These are phyloP conservation scores for Corvus cornix DNA, from an alignment of 2,113 vertebrate species.

Conservation along the genomic window DNA sequence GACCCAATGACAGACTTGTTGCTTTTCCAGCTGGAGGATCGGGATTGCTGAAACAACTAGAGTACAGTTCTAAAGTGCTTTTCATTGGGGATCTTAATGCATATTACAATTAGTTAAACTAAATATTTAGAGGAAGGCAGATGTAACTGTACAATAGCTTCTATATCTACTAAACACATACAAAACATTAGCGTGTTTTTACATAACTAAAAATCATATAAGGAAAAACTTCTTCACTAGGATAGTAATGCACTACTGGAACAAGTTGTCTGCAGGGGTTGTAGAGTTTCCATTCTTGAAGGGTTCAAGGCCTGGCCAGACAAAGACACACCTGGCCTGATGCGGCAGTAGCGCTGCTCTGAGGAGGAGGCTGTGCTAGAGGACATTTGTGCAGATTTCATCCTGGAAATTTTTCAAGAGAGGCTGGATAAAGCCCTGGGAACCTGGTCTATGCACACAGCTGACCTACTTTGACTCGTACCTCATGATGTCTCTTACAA, in stretches of 20 bases:
- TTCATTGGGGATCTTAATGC: background rate
- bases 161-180: background rate
- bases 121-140: background rate
- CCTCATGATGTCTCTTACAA: background rate
- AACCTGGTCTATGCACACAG: background rate
- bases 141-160: background rate
- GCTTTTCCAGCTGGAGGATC: background rate
- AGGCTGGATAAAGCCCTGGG: background rate
- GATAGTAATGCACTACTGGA: background rate
- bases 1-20: background rate
- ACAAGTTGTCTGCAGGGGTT: background rate
- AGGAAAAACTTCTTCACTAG: background rate
- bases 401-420: background rate
- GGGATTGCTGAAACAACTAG: background rate
- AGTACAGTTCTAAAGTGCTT: background rate
- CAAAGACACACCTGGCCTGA: background rate
- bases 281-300: background rate
- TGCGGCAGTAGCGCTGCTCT: background rate
- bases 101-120: background rate
- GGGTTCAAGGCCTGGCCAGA: background rate
- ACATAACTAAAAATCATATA: background rate
- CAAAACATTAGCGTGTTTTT: background rate
- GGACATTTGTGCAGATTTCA: background rate
- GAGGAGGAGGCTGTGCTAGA: background rate
- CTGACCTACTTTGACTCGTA: background rate